phyloP scores from a whole-genome alignment of 2,113 vertebrate genomes.

The Capra hircus region DNA sequence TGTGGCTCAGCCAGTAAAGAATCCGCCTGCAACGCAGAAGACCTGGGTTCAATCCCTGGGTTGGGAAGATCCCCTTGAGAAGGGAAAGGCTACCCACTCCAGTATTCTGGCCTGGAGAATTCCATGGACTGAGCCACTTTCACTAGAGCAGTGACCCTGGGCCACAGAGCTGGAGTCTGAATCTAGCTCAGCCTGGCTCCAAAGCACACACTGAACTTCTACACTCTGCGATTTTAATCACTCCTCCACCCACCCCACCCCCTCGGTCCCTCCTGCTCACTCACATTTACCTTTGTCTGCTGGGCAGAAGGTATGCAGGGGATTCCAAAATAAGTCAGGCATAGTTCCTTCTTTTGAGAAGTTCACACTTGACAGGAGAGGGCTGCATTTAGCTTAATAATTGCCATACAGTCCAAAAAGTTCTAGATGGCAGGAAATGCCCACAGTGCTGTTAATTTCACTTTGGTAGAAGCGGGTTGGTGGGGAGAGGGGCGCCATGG shows the following conservation, averaged over 20 bases:
- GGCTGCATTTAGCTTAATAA: neutral
- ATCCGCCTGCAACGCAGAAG: neutral
- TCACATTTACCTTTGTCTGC: neutral
- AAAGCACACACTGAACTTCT: too few species aligned
- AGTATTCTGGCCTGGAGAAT: neutral
- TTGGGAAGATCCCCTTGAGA: neutral
- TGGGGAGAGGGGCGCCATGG: accelerated
- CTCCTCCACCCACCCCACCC: neutral
- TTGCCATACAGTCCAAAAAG: neutral
- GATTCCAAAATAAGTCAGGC: neutral
- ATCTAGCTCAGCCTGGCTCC: neutral
- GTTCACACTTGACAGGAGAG: neutral
- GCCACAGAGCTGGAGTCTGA: neutral
- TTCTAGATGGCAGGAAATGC: neutral
- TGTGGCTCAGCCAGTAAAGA: neutral
- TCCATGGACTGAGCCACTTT: neutral
- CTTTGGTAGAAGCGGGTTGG: too few species aligned
- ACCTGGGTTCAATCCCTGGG: neutral
- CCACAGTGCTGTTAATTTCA: neutral
- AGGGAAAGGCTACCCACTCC: neutral
- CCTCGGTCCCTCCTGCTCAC: neutral
- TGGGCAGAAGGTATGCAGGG: neutral
- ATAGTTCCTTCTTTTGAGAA: neutral
- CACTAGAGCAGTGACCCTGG: neutral
- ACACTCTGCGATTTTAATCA: neutral